These are phyloP conservation scores for Luehdorfia chinensis DNA, from an alignment of 1,140 invertebrate genomes.

Conservation along the genomic window DNA sequence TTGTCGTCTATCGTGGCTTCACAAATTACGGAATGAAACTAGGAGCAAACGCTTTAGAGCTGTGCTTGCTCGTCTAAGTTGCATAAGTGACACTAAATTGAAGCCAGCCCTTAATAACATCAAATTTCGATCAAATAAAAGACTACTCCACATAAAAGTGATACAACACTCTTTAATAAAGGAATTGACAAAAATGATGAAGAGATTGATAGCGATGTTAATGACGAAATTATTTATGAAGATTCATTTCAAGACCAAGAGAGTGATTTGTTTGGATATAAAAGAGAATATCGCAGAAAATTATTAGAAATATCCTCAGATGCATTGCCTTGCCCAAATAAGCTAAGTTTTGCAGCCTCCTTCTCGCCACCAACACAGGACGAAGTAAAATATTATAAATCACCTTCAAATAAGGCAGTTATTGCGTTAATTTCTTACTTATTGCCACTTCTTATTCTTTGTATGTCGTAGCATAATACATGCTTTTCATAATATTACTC, in stretches of 20 bases:
- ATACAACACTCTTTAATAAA: slow-evolving; percentile 31
- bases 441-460: too few relatives aligned
- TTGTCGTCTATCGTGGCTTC: slow-evolving; percentile 87
- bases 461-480: too few relatives aligned
- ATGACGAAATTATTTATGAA: slow-evolving; percentile 51
- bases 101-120: too few relatives aligned
- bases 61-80: slow-evolving; percentile 81
- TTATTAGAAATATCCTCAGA: slow-evolving; percentile 81
- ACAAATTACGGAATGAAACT: slow-evolving; percentile 84
- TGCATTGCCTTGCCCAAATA: slow-evolving; percentile 81
- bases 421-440: slow-evolving; percentile 22
- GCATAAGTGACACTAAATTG: slow-evolving; percentile 78
- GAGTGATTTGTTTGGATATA: slow-evolving; percentile 35
- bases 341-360: slow-evolving; percentile 75
- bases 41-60: slow-evolving; percentile 81
- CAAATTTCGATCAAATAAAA: slow-evolving; percentile 30
- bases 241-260: slow-evolving; percentile 63
- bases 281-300: slow-evolving; percentile 57
- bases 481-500: too few relatives aligned
- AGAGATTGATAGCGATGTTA: slow-evolving; percentile 41
- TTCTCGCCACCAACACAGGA: slow-evolving; percentile 72
- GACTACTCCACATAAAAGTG: slow-evolving; percentile 28
- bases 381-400: slow-evolving; percentile 68
- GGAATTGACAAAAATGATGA: slow-evolving; percentile 46
- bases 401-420: slow-evolving; percentile 36